Conservation (phyloP, 2,113 vertebrate genomes). For the Rhabdornis inornatus region DNA sequence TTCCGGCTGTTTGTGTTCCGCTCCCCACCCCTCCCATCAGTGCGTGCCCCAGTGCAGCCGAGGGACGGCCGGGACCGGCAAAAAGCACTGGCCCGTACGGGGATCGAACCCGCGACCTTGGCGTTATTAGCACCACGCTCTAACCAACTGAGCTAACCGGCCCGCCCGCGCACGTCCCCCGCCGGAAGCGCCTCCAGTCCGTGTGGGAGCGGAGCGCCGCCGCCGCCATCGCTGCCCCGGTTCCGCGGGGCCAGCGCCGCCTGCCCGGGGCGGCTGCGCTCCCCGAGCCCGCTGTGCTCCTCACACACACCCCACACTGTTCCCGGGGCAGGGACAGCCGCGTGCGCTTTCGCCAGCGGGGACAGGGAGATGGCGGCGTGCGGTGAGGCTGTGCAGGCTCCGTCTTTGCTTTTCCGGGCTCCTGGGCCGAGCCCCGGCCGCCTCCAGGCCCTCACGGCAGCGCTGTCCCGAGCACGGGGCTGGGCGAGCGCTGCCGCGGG, state of each 20-base stretch:
- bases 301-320: accelerated
- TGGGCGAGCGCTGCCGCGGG: too few species aligned
- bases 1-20: accelerated
- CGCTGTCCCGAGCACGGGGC: accelerated
- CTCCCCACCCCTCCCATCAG: too few species aligned
- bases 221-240: accelerated
- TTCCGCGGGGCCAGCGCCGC: too few species aligned
- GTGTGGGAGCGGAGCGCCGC: accelerated
- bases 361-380: too few species aligned
- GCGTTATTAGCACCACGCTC: slow-evolving; percentile 71
- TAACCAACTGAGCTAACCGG: slow-evolving; percentile 38
- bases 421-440: too few species aligned
- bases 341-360: accelerated
- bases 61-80: too few species aligned
- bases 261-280: neutral
- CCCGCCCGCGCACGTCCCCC: accelerated
- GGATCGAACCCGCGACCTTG: slow-evolving; percentile 74
- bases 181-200: accelerated
- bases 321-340: neutral
- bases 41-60: too few species aligned
- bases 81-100: slow-evolving; percentile 15
- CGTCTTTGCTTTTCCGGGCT: accelerated
- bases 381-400: accelerated
- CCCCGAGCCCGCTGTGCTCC: accelerated
- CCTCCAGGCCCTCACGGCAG: neutral